Evolutionary conservation across 1,140 invertebrate species (phyloP), one percentile per base, ranked within the genome.

Genomic region (Bombus haemorrhoidalis): DNA sequence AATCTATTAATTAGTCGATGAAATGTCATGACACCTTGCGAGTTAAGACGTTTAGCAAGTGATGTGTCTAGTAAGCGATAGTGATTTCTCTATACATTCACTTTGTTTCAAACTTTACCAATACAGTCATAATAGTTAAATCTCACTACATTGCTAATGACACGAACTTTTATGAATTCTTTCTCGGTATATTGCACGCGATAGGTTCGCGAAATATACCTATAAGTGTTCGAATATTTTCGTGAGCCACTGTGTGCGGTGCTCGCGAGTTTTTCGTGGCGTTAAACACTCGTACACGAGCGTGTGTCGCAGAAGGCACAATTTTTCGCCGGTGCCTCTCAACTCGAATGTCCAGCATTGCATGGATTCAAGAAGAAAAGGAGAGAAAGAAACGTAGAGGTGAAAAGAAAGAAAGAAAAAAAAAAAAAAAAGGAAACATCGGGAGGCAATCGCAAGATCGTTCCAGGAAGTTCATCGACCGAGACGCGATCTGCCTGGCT

Each of bases 391-490:
- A 80, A 71, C 53, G 47, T 32, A 64, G 41, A 80, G 69, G 64
- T 34, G 12, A 82, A 81, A 82, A 80, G 64, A 43, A 59, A 84
- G 32, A 84, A 57, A 57, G 75, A 81, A 75, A 83, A 75, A 71
- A 84, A 57, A 57, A 79, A 81, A 75, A 83, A 75, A 71, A 53
- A 41, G 68, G 81, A 81, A 81, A 81, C 73, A 89, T 89, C 81
- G 66, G 74, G 86, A 87, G 84, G 89, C 87, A 89, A 90, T 89
- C 85, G 81, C 77, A 82, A 90, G 85, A 90, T 90, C 85, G 89
- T 90, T 90, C 89, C 89, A 83, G 88, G 78, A 90, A 90, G 89
- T 90, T 90, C 88, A 89, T 87, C 81, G 87, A 90, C 88, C 88
- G 85, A 81, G 85, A 81, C 88, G 88, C 78, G 87, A 85, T 90